These are phyloP conservation scores for Thereva unica DNA, from an alignment of 2,888 invertebrate genomes.

Conservation along the genomic window DNA sequence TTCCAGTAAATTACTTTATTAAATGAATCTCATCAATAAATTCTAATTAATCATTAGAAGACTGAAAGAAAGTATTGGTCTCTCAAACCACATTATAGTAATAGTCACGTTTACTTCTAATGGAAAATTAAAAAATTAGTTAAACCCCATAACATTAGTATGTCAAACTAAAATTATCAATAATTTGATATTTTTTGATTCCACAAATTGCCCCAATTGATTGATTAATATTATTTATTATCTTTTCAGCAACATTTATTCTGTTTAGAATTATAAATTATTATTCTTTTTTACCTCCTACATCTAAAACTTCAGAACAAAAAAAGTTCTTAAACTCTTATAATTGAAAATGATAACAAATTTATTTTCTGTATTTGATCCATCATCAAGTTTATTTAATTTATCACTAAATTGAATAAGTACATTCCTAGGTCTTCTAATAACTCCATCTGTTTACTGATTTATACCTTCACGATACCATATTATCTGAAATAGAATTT, in stretches of 20 bases:
- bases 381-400: conserved; percentile 61
- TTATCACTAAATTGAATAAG: conserved; percentile 66
- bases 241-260: conserved; percentile 58
- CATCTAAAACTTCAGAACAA: conserved; percentile 49
- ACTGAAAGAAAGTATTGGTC: conserved; percentile 72
- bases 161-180: conserved; percentile 71
- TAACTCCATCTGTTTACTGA: conserved; percentile 59
- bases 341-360: conserved; percentile 69
- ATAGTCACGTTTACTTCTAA: conserved; percentile 66
- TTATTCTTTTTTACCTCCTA: conserved; percentile 56
- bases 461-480: conserved; percentile 14
- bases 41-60: conserved; percentile 66
- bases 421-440: conserved; percentile 60
- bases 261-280: conserved; percentile 63
- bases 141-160: conserved; percentile 64
- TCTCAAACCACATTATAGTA: conserved; percentile 72
- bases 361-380: conserved; percentile 72
- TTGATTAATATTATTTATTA: conserved; percentile 58
- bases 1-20: conserved; percentile 62
- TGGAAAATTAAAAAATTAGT: conserved; percentile 60
- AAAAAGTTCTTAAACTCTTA: conserved; percentile 46
- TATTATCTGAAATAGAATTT: conserved; percentile 60
- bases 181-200: conserved; percentile 65
- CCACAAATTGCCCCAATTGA: conserved; percentile 71
- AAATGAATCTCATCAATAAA: conserved; percentile 62